Base-by-base conservation (phyloP, 1,140 invertebrate species). In the Ceratina japonica region DNA sequence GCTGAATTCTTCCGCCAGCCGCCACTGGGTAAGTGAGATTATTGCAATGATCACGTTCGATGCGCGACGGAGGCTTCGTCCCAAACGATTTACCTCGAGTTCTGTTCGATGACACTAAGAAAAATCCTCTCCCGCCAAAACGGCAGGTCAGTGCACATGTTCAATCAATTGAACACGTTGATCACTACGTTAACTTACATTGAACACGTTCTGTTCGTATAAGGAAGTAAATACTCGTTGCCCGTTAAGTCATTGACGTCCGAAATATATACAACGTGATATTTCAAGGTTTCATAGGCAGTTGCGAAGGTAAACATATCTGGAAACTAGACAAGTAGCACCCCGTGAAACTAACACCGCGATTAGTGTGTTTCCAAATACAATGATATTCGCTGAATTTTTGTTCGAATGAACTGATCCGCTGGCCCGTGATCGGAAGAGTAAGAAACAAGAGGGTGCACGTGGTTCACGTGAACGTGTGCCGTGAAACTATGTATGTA, bases 101-200 rank as follows among this genome's bases (percentile, higher is more conserved):
- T 12, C 4, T 51, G 13, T 31, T 20, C 15, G 18, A 10, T 74
- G 51, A 69, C 31, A 51, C 22, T 37, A 8, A 12, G 18, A 63
- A 74, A 59, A 84, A 62, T 51, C 12, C 24, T 63, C 80, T 90
- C 89, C 89, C 88, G 89, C 88, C 88, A 89, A 86, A 87, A 89
- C 27, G 63, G 22, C n/a, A 2, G 44, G 56, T n/a, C 71, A 61
- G 80, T 66, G 81, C 81, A 82, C 86, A 79, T 87, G 87, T 82
- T 82, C 88, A 81, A 80, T 72, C 85, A 85, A 85, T 74, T 13
- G 82, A 76, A 71, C n/a, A 13, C 52, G 59, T 70, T 69, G 70
- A 16, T 20, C 10, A 18, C 37, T 0, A 63, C 22, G 63, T 0
- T 56, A 59, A 44, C 8, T 27, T 18, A 2, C 2, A 18, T 31